Evolutionary conservation across 2,888 invertebrate species (phyloP), one percentile per base, ranked within the genome.

Genomic region (Nemapogon koenigi): DNA sequence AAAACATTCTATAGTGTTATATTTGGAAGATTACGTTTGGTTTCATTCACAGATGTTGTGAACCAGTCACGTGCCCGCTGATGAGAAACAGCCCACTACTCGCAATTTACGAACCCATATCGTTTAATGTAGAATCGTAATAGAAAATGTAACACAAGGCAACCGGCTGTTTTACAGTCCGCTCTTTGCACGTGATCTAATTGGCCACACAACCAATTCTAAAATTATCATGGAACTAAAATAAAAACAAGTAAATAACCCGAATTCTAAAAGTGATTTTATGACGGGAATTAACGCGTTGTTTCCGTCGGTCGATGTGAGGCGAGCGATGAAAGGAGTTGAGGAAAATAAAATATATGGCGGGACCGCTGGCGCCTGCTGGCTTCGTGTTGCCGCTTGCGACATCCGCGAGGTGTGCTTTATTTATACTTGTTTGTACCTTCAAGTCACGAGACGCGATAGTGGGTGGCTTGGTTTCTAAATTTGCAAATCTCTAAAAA

Each of bases 211-310:
- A 59, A 57, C 57, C 63, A 55, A 51, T 70, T 73, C 72, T 70
- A 76, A 76, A 78, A 75, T 72, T 68, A 75, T 71, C 73, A 66
- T 68, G 66, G 58, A 67, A 64, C 73, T 70, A 65, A 75, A 75
- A 78, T 75, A 73, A 75, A 76, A 75, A 72, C 67, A 76, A 73
- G 73, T 75, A 76, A 76, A 76, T 75, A 75, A 73, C 71, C 73
- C 68, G 71, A 72, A 73, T 76, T 73, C 78, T 76, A 75, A 76
- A 76, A 72, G 65, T 66, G 78, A 76, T 76, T 78, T 78, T 76
- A 78, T 73, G 76, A 76, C 75, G 73, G 71, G 76, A 76, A 76
- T 76, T 76, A 78, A 78, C 78, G 75, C 67, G 75, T 76, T 73
- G 75, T 78, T 78, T 78, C 78, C 78, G 76, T 68, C 73, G 71